Evolutionary conservation across 2,888 invertebrate species (phyloP), one percentile per base, ranked within the genome.

Genomic region (Autographa pulchrina): DNA sequence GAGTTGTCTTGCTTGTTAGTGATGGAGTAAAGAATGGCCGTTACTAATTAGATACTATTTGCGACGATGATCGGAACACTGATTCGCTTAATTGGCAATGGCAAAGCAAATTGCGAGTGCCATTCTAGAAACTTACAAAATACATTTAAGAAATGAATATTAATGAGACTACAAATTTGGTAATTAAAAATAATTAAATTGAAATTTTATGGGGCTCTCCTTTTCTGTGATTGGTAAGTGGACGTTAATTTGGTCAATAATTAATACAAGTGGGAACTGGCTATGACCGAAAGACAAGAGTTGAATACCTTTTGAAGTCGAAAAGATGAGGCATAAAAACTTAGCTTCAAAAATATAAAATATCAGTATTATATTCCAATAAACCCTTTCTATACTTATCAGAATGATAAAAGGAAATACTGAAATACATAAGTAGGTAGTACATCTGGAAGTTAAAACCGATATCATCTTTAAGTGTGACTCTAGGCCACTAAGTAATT

Each of bases 11-110:
- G 14, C 62, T 20, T 63, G 56, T 74, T 62, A 87, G 78, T 85
- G 90, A 92, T 92, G 91, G 90, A 88, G 85, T 92, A 90, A 91
- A 83, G 92, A 92, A 93, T 91, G 90, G 86, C 80, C 77, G 70
- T 82, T 88, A 89, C 91, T 93, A 92, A 93, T 90, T 90, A 84
- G 88, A 84, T 80, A 75, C 91, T 92, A 92, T 92, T 93, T 91
- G 88, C 86, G 89, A 90, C 88, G 91, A 91, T 92, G 92, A 93
- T 93, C 88, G 83, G 84, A 74, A 76, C 86, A 85, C 86, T 89
- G 90, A 90, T 90, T 90, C 88, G 79, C 83, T 90, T 92, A 91
- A 92, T 93, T 92, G 92, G 90, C 85, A 80, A 86, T 84, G 85
- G 90, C 85, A 80, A 86, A 84, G 85, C 84, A 85, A 85, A 83